Conservation (phyloP, 2,888 invertebrate genomes). For the Microctonus hyperodae region DNA sequence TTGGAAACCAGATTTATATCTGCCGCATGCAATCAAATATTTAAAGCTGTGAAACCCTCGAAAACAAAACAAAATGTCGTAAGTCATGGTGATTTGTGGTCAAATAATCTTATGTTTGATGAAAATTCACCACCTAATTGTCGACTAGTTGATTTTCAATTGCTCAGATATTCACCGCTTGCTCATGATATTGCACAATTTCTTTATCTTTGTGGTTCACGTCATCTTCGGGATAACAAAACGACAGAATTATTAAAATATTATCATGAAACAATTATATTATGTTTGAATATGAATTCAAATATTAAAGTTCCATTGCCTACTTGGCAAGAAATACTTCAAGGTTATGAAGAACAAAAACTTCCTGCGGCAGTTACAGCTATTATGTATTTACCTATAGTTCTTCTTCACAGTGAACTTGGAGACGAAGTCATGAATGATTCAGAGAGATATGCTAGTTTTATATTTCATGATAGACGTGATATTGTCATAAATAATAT, state of each 20-base stretch:
- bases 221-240: slow-evolving; percentile 65
- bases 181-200: slow-evolving; percentile 70
- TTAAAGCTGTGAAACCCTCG: slow-evolving; percentile 41
- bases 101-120: slow-evolving; percentile 70
- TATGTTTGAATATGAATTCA: slow-evolving; percentile 37
- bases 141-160: slow-evolving; percentile 75
- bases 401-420: slow-evolving; percentile 48
- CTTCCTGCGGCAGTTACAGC: slow-evolving; percentile 51
- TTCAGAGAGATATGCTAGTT: slow-evolving; percentile 40
- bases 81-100: slow-evolving; percentile 72
- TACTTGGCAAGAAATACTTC: slow-evolving; percentile 47
- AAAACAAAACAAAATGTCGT: slow-evolving; percentile 64
- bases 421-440: slow-evolving; percentile 45
- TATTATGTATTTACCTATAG: slow-evolving; percentile 49
- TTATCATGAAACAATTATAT: slow-evolving; percentile 64
- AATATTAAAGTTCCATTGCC: slow-evolving; percentile 37
- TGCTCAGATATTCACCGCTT: slow-evolving; percentile 72
- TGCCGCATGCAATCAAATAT: slow-evolving; percentile 40
- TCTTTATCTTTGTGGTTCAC: slow-evolving; percentile 67
- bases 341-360: slow-evolving; percentile 53
- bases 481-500: slow-evolving; percentile 45
- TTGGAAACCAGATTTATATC: slow-evolving; percentile 40
- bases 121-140: slow-evolving; percentile 66
- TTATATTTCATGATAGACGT: slow-evolving; percentile 44
- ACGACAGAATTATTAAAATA: slow-evolving; percentile 65